Percentiles rank a stretch among this genome's conserved stretches.
Conservation (phyloP, 2,888 invertebrate genomes). For the Cephus spinipes region DNA sequence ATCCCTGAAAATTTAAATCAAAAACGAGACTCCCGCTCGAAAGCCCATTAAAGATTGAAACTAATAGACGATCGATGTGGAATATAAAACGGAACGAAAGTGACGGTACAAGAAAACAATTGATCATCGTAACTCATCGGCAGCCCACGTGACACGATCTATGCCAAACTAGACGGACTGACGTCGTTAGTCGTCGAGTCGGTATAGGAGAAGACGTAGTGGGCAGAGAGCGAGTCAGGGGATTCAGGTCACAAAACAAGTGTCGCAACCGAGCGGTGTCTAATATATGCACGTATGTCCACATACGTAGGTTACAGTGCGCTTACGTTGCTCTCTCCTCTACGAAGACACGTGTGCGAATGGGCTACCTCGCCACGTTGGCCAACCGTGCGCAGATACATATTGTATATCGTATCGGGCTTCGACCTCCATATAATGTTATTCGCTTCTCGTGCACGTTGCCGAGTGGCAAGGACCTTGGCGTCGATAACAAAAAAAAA, state of each 20-base stretch:
- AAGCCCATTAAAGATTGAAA: too few species aligned
- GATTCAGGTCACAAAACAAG: constrained; percentile 61
- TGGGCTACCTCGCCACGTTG: background rate
- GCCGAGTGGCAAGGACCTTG: background rate
- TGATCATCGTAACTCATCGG: too few species aligned
- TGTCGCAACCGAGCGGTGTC: constrained; percentile 46
- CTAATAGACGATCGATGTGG: too few species aligned
- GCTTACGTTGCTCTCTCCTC: background rate
- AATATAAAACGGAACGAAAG: too few species aligned
- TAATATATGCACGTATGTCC: too few species aligned
- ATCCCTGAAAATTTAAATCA: too few species aligned
- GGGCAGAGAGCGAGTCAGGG: constrained; percentile 35
- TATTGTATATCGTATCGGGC: constrained; percentile 1
- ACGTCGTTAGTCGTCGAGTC: too few species aligned
- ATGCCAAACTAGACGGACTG: too few species aligned
- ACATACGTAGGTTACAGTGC: too few species aligned
- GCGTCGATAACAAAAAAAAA: background rate
- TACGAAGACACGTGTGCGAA: background rate
- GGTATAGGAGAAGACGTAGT: constrained; percentile 25
- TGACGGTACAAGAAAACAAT: too few species aligned
- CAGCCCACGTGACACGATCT: too few species aligned
- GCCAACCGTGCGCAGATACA: background rate
- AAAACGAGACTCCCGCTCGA: too few species aligned
- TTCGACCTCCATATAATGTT: background rate
- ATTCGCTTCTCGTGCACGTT: background rate